Base-by-base conservation (phyloP, 2,113 vertebrate species). In the Rhinolophus ferrumequinum region DNA sequence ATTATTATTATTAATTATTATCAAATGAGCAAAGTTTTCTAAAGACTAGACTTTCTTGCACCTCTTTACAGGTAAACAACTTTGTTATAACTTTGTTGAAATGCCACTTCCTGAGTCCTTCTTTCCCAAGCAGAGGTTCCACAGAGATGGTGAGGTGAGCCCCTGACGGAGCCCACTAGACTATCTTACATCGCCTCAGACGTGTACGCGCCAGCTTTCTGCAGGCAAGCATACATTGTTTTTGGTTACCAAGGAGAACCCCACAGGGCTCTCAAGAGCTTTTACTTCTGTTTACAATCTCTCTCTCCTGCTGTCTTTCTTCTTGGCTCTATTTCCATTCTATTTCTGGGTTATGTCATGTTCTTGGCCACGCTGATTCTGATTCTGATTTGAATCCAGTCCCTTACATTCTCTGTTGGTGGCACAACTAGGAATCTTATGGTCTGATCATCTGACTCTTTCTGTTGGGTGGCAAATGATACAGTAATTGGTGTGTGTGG, bases 181-280 rank as follows among this genome's bases (percentile, higher is more conserved):
- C 4, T 35, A 13, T 33, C 35, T 13, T 13, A 2, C 4, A 11
- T 6, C 10, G 24, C 14, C 44, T 2, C 6, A 14, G 26, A 30
- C 11, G 22, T 5, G 9, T 0, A 2, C 4, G 8, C 21, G 0
- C 35, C 7, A 11, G 8, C 16, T 38, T 12, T 26, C 7, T 14
- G 8, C 11, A 1, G 1, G 2, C 26, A 50, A 26, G 15, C 6
- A 13, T 7, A 5, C 0, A 12, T 9, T 67, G 28, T 69, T 62
- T 6, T 13, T 21, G 15, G 15, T 38, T 13, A 26, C 44, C 30
- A 22, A n/a, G 58, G 79, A 35, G 21, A 44, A 24, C 30, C 66
- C 22, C 21, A 6, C 18, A 19, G 0, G 15, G 30, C 47, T 22
- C 21, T 50, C n/a, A 4, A 13, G 70, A 62, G 33, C 10, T 54